Evolutionary conservation across 2,888 invertebrate species (phyloP).

Genomic region (Torymus auratus): DNA sequence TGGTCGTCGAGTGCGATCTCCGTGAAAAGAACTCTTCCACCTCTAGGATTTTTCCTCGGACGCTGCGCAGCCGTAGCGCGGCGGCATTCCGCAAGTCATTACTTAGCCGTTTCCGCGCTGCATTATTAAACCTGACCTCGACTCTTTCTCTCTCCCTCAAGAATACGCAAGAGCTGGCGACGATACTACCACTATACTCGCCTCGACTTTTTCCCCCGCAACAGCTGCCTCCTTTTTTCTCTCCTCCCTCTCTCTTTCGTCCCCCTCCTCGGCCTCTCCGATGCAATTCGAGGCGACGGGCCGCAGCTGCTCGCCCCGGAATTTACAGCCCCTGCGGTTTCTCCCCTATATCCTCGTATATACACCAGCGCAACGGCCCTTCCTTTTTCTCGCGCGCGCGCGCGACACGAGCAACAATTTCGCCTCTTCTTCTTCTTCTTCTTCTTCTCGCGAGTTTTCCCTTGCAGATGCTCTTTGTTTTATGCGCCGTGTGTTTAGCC

Average conservation of each 20-base stretch:
- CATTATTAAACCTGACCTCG: slow-evolving; percentile 49
- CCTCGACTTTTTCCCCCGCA: slow-evolving; percentile 10
- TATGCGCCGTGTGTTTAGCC: slow-evolving; percentile 3
- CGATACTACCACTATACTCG: slow-evolving; percentile 11
- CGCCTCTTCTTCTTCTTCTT: neutral
- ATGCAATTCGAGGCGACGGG: slow-evolving; percentile 61
- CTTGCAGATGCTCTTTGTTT: slow-evolving; percentile 19
- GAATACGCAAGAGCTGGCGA: no score
- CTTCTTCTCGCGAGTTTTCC: slow-evolving; percentile 1
- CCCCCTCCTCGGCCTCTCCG: slow-evolving; percentile 30
- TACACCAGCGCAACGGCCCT: neutral
- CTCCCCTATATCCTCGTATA: slow-evolving; percentile 50
- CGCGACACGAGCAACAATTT: slow-evolving; percentile 32
- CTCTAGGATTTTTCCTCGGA: slow-evolving; percentile 16
- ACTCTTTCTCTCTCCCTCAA: neutral
- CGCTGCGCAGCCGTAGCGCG: neutral
- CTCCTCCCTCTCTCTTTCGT: neutral
- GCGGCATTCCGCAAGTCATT: slow-evolving; percentile 52
- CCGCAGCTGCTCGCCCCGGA: slow-evolving; percentile 60
- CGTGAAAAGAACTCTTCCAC: neutral
- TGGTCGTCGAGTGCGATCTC: neutral
- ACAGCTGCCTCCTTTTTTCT: slow-evolving; percentile 23
- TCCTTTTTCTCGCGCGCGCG: slow-evolving; percentile 62
- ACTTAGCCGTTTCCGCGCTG: slow-evolving; percentile 34
- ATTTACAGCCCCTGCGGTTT: slow-evolving; percentile 61